Conservation (phyloP, 30 jellyfish, hydroid and myxozoan genomes). For the Cassiopea xamachana region DNA sequence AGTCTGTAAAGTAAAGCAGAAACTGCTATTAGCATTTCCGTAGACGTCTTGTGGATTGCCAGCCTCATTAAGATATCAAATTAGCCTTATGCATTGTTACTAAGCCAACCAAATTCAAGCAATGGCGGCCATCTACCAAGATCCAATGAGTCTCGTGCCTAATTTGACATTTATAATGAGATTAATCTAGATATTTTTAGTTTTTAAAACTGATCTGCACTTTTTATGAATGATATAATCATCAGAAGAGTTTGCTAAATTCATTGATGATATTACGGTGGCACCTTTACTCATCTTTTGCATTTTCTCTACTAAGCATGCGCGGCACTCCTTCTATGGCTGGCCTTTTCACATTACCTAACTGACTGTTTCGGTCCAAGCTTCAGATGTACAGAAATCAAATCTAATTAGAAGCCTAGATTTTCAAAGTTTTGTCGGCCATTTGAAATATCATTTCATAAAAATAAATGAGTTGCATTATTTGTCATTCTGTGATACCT, state of each 20-base stretch:
- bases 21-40: not conserved
- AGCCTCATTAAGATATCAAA: constrained; percentile 1
- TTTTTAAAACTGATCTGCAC: constrained; percentile 7
- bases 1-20: not conserved
- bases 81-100: constrained; percentile 28
- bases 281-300: not conserved
- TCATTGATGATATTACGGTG: not conserved
- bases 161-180: constrained; percentile 30
- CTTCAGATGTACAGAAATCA: too few relatives aligned
- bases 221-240: constrained; percentile 1
- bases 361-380: too few relatives aligned
- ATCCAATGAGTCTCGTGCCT: constrained; percentile 30
- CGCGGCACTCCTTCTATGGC: too few relatives aligned
- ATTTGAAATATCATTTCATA: too few relatives aligned
- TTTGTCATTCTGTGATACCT: too few relatives aligned
- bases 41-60: not conserved
- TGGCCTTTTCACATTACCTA: too few relatives aligned
- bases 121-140: constrained; percentile 45
- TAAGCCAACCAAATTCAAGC: constrained; percentile 25
- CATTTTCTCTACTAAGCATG: not conserved
- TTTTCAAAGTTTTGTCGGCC: too few relatives aligned
- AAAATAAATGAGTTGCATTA: too few relatives aligned
- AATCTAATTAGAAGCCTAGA: too few relatives aligned
- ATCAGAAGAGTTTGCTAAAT: not conserved
- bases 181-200: constrained; percentile 12